Evolutionary conservation across 1,140 invertebrate genomes (phyloP), one percentile per base, ranked within the genome.

Genomic region (Cepaea nemoralis): DNA sequence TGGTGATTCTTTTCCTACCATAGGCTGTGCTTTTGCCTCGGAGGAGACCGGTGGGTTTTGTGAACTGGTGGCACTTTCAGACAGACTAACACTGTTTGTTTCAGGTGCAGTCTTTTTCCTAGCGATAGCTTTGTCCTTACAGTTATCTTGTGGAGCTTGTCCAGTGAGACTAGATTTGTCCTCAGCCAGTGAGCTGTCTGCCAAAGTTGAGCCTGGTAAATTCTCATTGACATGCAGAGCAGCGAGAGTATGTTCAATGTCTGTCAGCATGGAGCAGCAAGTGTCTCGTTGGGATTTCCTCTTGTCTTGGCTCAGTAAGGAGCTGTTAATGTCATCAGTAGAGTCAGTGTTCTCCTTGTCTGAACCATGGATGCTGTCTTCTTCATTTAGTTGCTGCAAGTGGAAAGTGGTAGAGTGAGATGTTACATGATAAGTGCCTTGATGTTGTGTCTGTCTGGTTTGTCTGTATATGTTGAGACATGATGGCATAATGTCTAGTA

Each of bases 251-350:
- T 45, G 40, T 45, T 83, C 82, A 71, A 80, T 83, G 31, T 83
- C 82, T 33, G 55, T 78, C 73, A 83, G 73, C 78, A 80, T 80
- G 12, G 82, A 83, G 55, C 71, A 77, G 33, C 79, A 48, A 33
- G 63, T 73, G 33, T 55, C 81, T 63, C 75, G 33, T 50, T 12
- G 5, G 6, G 45, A 10, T 24, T 59, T 55, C 22, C 59, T 35
- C 16, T 45, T 74, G 33, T 76, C 74, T 33, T 37, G 67, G 16
- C 76, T 37, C 3, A 40, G 55, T 10, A 24, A 24, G 6, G 12
- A 3, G 22, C 45, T 40, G 22, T 67, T 59, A 55, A 22, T 35
- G 12, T 67, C 63, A 27, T 66, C 33, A 27, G 6, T 40, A 27
- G 27, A 35, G 37, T 67, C 63, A 67, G 12, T 59, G 27, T 76